Percentiles rank a stretch among this genome's conserved stretches.
Evolutionary conservation across 2,113 vertebrate species (phyloP).

Genomic region (Speoplatyrhinus poulsoni): DNA sequence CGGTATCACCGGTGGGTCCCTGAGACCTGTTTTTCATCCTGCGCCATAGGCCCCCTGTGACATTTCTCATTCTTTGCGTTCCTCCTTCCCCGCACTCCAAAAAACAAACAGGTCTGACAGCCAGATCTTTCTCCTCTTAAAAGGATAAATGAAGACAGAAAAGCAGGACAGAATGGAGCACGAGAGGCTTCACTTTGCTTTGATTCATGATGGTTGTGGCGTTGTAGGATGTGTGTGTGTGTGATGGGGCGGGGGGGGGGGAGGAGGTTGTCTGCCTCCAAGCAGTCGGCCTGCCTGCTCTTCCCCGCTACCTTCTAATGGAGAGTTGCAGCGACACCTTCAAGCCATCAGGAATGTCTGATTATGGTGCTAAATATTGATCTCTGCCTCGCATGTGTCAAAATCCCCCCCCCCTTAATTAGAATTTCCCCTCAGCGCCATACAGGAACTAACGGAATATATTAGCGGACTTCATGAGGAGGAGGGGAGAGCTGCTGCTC

Average conservation of each 20-base stretch:
- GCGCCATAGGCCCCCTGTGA: slow-evolving; percentile 25
- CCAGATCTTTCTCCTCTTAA: slow-evolving; percentile 78
- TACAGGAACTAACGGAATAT: slow-evolving; percentile 93
- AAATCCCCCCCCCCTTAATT: slow-evolving; percentile 99
- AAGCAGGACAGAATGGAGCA: slow-evolving; percentile 85
- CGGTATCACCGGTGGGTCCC: slow-evolving; percentile 42
- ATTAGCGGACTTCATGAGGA: slow-evolving; percentile 85
- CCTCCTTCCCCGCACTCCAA: slow-evolving; percentile 42
- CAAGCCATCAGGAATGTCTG: slow-evolving; percentile 95
- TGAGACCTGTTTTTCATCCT: slow-evolving; percentile 64
- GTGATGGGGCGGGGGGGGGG: too few species aligned
- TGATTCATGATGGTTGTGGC: slow-evolving; percentile 87
- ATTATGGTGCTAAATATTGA: slow-evolving; percentile 99
- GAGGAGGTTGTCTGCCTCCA: slow-evolving; percentile 58
- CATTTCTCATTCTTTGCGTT: slow-evolving; percentile 63
- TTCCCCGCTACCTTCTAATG: slow-evolving; percentile 44
- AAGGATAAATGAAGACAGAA: slow-evolving; percentile 95
- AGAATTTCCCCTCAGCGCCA: slow-evolving; percentile 93
- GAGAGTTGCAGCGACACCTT: slow-evolving; percentile 83
- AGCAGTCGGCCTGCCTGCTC: slow-evolving; percentile 24
- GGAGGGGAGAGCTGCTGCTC: slow-evolving; percentile 81
- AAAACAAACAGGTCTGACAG: slow-evolving; percentile 74
- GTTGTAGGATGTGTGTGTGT: slow-evolving; percentile 29
- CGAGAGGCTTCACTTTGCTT: slow-evolving; percentile 80
- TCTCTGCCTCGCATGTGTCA: slow-evolving; percentile 98